Percentiles rank a stretch among this genome's conserved stretches.
These are phyloP conservation scores for Petrolisthes manimaculis DNA, from an alignment of 2,888 invertebrate genomes.

Conservation along the genomic window DNA sequence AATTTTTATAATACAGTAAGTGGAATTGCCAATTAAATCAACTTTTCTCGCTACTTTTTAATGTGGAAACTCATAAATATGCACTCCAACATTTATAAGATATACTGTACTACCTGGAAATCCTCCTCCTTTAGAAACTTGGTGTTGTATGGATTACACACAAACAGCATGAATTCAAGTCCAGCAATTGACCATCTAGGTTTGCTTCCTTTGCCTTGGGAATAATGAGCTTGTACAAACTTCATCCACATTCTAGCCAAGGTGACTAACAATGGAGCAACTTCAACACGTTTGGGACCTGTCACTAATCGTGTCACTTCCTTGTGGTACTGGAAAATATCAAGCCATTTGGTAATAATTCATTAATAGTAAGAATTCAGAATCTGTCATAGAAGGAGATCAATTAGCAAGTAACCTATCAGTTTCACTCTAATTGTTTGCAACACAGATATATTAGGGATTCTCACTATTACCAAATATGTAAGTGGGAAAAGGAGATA, in stretches of 20 bases:
- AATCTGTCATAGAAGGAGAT: too few relatives aligned
- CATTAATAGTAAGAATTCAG: too few relatives aligned
- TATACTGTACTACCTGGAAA: slow-evolving; percentile 74
- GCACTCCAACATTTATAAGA: too few relatives aligned
- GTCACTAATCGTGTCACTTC: slow-evolving; percentile 79
- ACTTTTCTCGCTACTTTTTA: too few relatives aligned
- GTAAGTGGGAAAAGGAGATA: too few relatives aligned
- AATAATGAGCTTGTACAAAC: slow-evolving; percentile 87
- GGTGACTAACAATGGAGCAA: slow-evolving; percentile 77
- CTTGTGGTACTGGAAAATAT: slow-evolving; percentile 74
- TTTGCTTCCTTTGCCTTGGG: slow-evolving; percentile 82
- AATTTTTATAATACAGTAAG: neutral
- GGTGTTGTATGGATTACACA: slow-evolving; percentile 87
- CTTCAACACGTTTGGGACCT: slow-evolving; percentile 69
- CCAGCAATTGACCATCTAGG: slow-evolving; percentile 91
- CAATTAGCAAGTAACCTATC: too few relatives aligned
- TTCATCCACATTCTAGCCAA: slow-evolving; percentile 90
- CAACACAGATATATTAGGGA: too few relatives aligned
- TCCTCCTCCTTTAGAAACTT: slow-evolving; percentile 81
- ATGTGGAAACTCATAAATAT: too few relatives aligned
- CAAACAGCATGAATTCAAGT: slow-evolving; percentile 85
- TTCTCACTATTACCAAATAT: too few relatives aligned
- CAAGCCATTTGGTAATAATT: too few relatives aligned
- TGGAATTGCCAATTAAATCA: too few relatives aligned
- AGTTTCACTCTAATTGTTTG: too few relatives aligned